Conservation (phyloP, 2,113 vertebrate genomes). For the Shinisaurus crocodilurus region DNA sequence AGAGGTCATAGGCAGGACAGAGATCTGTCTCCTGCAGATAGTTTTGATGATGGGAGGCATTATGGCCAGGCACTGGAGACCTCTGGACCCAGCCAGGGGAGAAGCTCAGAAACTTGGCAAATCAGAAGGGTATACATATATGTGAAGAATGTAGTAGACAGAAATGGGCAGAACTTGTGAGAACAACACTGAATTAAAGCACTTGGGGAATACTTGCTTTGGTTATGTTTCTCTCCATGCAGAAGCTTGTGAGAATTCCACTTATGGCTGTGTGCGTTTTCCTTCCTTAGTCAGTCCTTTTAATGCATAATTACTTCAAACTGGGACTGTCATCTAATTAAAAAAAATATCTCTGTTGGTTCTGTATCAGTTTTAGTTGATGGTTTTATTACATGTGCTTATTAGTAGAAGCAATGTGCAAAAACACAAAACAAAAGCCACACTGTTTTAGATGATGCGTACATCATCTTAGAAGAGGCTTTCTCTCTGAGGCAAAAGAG, state of each 20-base stretch:
- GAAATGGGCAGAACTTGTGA: not conserved
- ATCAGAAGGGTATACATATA: no score
- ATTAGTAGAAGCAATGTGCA: not conserved
- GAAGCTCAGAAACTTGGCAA: not conserved
- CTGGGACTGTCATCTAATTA: not conserved
- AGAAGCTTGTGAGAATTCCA: no score
- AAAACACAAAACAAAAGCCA: not conserved
- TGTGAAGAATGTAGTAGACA: not conserved
- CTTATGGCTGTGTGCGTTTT: no score
- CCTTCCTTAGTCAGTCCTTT: not conserved
- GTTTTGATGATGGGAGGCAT: not conserved
- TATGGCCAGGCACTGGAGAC: not conserved
- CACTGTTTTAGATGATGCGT: not conserved
- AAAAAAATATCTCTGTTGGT: not conserved
- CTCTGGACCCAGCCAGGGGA: not conserved
- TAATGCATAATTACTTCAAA: not conserved
- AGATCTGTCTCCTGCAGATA: not conserved
- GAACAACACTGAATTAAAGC: no score
- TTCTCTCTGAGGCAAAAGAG: not conserved
- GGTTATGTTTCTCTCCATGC: no score
- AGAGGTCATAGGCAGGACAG: not conserved
- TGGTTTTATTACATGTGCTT: not conserved
- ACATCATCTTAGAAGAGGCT: accelerated
- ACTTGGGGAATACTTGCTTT: no score
- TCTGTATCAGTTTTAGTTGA: not conserved